These are phyloP conservation scores for Chlorops oryzae DNA, from an alignment of 1,140 invertebrate genomes.

Conservation along the genomic window DNA sequence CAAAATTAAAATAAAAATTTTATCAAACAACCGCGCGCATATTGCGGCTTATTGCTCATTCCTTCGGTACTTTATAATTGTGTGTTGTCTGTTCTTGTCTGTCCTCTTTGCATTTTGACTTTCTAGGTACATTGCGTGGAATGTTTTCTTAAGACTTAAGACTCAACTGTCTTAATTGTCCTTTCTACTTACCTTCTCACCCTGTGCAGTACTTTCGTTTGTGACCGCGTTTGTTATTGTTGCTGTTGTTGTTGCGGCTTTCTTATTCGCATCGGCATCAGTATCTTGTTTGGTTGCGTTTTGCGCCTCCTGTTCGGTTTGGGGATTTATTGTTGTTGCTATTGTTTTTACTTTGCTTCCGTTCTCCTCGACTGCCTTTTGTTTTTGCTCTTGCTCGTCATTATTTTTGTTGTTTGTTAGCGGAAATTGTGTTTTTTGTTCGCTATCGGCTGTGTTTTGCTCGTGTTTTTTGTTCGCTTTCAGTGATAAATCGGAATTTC, in stretches of 20 bases:
- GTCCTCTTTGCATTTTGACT: too few species aligned
- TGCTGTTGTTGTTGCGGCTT: constrained; percentile 18
- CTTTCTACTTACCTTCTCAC: too few species aligned
- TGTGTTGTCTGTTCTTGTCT: too few species aligned
- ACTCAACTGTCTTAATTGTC: too few species aligned
- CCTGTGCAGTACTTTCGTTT: too few species aligned
- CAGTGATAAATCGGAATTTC: neutral
- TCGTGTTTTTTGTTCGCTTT: neutral
- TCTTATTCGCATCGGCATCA: constrained; percentile 4
- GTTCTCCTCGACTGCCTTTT: too few species aligned
- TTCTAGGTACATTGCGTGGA: too few species aligned
- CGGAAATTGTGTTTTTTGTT: constrained; percentile 26
- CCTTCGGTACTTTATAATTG: too few species aligned
- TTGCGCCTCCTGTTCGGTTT: neutral
- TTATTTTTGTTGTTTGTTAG: constrained; percentile 6
- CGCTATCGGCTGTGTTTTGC: neutral
- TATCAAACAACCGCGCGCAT: neutral
- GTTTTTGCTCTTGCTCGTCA: constrained; percentile 2
- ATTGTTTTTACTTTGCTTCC: too few species aligned
- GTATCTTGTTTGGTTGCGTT: neutral
- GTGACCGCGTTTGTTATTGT: constrained; percentile 3
- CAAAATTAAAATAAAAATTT: neutral
- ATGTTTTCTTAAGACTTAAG: too few species aligned
- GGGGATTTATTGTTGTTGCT: constrained; percentile 7
- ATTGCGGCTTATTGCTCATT: too few species aligned